Evolutionary conservation across 2,797 vertebrate species (phyloP).

Genomic region (Microtus californicus): DNA sequence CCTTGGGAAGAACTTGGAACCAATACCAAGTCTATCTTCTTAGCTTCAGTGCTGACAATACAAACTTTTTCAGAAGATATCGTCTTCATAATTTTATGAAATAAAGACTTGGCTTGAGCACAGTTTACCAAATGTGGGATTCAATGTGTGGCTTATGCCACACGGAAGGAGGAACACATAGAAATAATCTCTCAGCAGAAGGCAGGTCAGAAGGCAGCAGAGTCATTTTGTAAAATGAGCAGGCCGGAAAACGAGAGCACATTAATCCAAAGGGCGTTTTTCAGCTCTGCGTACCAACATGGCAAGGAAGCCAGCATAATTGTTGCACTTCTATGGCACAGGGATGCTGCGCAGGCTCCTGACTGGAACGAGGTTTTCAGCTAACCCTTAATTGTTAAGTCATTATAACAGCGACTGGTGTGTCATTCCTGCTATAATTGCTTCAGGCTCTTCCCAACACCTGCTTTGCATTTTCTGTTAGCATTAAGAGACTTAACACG

Average conservation of each 20-base stretch:
- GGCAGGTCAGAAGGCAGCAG: slow-evolving; percentile 12
- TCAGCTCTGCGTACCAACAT: not conserved
- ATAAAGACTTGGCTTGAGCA: not conserved
- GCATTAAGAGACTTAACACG: slow-evolving; percentile 40
- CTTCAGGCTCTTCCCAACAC: slow-evolving; percentile 51
- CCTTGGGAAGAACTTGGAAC: slow-evolving; percentile 1
- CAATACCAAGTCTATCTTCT: slow-evolving; percentile 16
- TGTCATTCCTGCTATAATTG: slow-evolving; percentile 62
- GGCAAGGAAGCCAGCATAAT: slow-evolving; percentile 6
- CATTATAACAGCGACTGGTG: slow-evolving; percentile 58
- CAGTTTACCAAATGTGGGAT: not conserved
- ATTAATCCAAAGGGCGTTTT: not conserved
- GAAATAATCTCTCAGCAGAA: slow-evolving; percentile 34
- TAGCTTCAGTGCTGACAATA: not conserved
- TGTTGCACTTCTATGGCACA: not conserved
- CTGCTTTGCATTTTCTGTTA: slow-evolving; percentile 67
- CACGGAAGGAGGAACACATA: slow-evolving; percentile 18
- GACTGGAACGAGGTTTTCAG: slow-evolving; percentile 48
- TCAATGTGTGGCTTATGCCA: not conserved
- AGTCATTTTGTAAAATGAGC: slow-evolving; percentile 22
- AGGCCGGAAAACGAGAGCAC: not conserved
- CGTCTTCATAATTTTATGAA: not conserved
- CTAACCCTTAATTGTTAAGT: slow-evolving; percentile 69
- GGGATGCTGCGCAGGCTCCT: slow-evolving; percentile 5
- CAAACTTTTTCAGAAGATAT: not conserved